Evolutionary conservation across 2,888 invertebrate genomes (phyloP).

Genomic region (Allolobophora icterica): DNA sequence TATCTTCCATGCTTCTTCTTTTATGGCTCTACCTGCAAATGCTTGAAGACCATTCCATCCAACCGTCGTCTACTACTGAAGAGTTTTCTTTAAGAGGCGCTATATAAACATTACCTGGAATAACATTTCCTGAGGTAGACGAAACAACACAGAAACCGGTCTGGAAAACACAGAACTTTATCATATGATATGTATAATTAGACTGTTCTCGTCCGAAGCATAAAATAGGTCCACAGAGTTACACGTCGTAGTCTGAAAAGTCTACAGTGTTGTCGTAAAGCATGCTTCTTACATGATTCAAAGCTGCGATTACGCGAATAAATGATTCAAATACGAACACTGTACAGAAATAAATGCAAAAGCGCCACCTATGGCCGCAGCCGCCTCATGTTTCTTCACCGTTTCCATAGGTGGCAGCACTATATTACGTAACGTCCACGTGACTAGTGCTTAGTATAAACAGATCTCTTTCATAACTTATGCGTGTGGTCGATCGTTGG

Average conservation of each 20-base stretch:
- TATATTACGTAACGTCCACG: neutral
- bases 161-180: too few species aligned
- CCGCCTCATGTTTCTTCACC: neutral
- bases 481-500: neutral
- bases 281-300: too few species aligned
- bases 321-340: neutral
- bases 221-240: neutral
- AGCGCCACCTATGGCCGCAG: neutral
- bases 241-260: neutral
- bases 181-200: neutral
- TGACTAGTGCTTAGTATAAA: neutral
- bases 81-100: too few species aligned
- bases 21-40: too few species aligned
- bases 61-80: too few species aligned
- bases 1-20: too few species aligned
- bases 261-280: neutral
- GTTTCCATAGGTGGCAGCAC: neutral
- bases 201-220: neutral
- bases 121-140: too few species aligned
- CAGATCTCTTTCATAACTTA: neutral
- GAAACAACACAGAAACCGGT: neutral
- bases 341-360: neutral
- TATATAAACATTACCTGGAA: too few species aligned
- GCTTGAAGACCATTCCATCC: too few species aligned
- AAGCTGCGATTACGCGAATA: neutral